Conservation (phyloP, 1,140 invertebrate genomes). For the Drosophila teissieri region DNA sequence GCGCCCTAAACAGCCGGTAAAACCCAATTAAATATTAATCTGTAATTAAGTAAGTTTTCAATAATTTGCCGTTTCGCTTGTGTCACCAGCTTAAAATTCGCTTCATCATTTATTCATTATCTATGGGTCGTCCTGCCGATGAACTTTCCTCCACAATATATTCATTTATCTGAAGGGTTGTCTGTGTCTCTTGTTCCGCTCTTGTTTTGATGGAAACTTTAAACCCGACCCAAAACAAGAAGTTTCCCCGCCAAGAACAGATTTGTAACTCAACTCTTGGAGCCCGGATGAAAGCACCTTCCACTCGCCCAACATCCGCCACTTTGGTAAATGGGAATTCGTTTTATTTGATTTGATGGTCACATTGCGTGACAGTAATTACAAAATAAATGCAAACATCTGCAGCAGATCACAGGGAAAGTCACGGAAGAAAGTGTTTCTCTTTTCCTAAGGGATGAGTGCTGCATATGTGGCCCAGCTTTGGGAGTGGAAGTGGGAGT, state of each 20-base stretch:
- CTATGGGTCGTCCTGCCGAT: not conserved
- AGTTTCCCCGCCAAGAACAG: conserved; percentile 8
- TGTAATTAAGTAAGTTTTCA: not conserved
- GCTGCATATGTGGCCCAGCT: conserved; percentile 13
- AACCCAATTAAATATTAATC: not conserved
- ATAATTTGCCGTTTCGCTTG: not conserved
- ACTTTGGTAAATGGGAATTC: conserved; percentile 52
- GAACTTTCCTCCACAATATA: not conserved
- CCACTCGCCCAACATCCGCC: conserved; percentile 29
- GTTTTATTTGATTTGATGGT: conserved; percentile 81
- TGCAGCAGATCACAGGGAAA: conserved; percentile 63
- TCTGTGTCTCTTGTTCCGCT: not conserved
- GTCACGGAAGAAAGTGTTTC: conserved; percentile 46
- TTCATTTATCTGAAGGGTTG: conserved; percentile 46
- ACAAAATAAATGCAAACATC: conserved; percentile 82
- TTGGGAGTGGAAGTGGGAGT: not conserved
- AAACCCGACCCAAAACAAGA: conserved; percentile 9
- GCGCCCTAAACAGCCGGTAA: not conserved
- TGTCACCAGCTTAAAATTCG: not conserved
- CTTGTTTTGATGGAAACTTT: conserved; percentile 9
- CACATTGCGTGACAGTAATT: conserved; percentile 81
- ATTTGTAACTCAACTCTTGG: conserved; percentile 24
- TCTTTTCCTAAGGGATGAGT: conserved; percentile 18
- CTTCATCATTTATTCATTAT: not conserved
- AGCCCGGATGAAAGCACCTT: conserved; percentile 8